These are phyloP conservation scores for Papilio aristodemus DNA, from an alignment of 1,140 invertebrate species.

Conservation along the genomic window DNA sequence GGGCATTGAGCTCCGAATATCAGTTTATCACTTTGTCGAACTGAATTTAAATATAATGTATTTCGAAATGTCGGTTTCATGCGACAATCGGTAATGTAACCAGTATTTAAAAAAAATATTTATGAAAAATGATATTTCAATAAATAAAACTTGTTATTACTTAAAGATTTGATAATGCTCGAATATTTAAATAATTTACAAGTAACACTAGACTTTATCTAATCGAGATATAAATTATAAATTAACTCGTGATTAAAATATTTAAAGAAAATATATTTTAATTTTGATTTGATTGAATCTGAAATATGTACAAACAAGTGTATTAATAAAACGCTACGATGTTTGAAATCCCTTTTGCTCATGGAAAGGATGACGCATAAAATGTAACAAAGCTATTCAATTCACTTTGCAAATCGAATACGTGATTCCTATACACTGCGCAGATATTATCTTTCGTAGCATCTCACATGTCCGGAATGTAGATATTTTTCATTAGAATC, in stretches of 20 bases:
- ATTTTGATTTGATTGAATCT: neutral
- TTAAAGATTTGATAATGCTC: too few relatives aligned
- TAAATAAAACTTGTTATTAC: too few relatives aligned
- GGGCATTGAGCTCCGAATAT: neutral
- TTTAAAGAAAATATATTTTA: too few relatives aligned
- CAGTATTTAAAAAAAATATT: neutral
- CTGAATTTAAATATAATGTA: neutral
- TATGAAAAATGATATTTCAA: too few relatives aligned
- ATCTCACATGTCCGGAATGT: slow-evolving; percentile 27
- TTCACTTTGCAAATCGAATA: slow-evolving; percentile 30
- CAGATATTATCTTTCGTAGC: slow-evolving; percentile 25
- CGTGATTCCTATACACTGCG: slow-evolving; percentile 23
- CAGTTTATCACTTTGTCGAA: slow-evolving; percentile 13
- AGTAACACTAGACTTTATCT: too few relatives aligned
- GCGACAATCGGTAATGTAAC: neutral
- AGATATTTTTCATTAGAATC: slow-evolving; percentile 24
- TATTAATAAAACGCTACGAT: neutral
- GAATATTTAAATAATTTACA: too few relatives aligned
- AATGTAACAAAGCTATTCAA: slow-evolving; percentile 31
- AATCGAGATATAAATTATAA: too few relatives aligned
- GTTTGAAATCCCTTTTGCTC: slow-evolving; percentile 13
- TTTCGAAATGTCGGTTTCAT: neutral
- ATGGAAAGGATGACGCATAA: slow-evolving; percentile 10
- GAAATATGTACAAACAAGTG: neutral
- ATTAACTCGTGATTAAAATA: too few relatives aligned